phyloP scores from a whole-genome alignment of 2,113 vertebrate species.

The Pipa parva region DNA sequence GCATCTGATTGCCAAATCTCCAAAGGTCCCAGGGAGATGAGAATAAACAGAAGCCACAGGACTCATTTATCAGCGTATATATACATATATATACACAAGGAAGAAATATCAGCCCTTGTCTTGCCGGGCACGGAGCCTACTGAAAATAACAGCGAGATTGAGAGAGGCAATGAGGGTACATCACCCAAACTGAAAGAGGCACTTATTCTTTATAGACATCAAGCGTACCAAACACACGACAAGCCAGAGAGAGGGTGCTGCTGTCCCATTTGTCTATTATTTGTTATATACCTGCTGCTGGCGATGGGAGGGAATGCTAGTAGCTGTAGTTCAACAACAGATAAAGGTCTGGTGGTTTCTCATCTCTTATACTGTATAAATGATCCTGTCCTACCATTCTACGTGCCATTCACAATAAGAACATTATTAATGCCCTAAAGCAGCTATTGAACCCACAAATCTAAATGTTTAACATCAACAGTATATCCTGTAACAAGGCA shows the following conservation, averaged over 20 bases:
- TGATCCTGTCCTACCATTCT: too few species aligned
- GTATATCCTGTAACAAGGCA: too few species aligned
- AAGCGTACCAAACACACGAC: not conserved
- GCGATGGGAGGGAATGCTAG: too few species aligned
- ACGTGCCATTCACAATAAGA: too few species aligned
- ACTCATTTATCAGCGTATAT: conserved; percentile 36
- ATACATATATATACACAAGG: conserved; percentile 24
- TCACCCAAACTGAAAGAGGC: not conserved
- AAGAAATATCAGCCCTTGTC: conserved; percentile 29
- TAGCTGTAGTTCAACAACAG: too few species aligned
- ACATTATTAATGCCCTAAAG: too few species aligned
- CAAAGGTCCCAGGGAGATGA: conserved; percentile 29
- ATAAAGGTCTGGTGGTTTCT: too few species aligned
- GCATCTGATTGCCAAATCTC: conserved; percentile 36
- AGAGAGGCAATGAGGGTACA: conserved; percentile 6
- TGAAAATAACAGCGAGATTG: conserved; percentile 10
- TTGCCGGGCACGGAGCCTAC: conserved; percentile 13
- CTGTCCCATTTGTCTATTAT: too few species aligned
- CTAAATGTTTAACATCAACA: too few species aligned
- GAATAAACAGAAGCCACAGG: conserved; percentile 39
- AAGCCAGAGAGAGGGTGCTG: conserved; percentile 2
- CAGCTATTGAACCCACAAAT: too few species aligned
- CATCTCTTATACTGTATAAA: too few species aligned
- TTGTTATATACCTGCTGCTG: too few species aligned
- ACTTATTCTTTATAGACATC: not conserved